Evolutionary conservation across 2,888 invertebrate genomes (phyloP), one percentile per base, ranked within the genome.

Genomic region (Hypselothyrea guttata): DNA sequence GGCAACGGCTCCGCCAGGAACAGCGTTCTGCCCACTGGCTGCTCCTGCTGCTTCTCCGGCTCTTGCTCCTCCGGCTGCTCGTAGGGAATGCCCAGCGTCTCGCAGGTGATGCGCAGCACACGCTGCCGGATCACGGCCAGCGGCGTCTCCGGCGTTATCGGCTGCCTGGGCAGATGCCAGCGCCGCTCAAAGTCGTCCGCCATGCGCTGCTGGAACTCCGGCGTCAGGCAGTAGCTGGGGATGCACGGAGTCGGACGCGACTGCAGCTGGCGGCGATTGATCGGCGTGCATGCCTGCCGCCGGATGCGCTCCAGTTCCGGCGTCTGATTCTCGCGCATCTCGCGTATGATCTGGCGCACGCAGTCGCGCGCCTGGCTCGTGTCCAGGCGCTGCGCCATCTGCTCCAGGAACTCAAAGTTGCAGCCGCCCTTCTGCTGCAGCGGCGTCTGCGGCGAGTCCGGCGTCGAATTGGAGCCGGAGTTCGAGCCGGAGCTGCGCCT

Each of bases 151-250:
- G 88, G 88, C 45, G 82, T 85, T 1, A 88, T 63, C 54, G 86
- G 86, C 18, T 86, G 86, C 27, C 85, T 87, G 9, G 89, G 89
- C 53, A 89, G 62, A 13, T 88, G 88, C 88, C 88, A 89, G 22
- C 89, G 86, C 1, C 86, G 84, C 60, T 89, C 88, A 27, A 89
- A 87, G 13, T 86, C 88, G 16, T 89, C 89, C 2, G 88, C 89
- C 88, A 89, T 88, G 18, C 89, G 85, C 49, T 87, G 87, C 53
- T 88, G 84, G 52, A 88, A 88, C 51, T 88, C 89, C 0, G 89
- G 89, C 1, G 90, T 89, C 1, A 87, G 84, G 27, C 89, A 89
- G 46, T 88, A 90, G 42, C 89, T 86, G n/a, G 87, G 86, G 60
- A 89, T 88, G 9, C 86, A 88, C 0, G 74, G 75, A 3, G 84